Conservation (phyloP, 2,888 invertebrate genomes). For the Heliconius cydno region DNA sequence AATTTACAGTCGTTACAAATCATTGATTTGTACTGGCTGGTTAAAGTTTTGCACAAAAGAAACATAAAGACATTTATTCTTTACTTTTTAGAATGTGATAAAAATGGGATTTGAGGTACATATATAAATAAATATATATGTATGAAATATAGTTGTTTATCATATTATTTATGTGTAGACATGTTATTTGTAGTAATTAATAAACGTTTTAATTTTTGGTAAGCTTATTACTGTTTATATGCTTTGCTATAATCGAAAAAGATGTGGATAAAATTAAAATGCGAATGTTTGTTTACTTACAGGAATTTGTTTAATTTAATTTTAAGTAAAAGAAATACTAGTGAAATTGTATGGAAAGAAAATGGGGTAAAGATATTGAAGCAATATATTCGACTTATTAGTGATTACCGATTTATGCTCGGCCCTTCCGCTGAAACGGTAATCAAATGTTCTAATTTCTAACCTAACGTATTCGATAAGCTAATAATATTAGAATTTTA, state of each 20-base stretch:
- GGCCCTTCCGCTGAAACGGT: conserved; percentile 65
- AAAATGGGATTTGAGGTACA: not conserved
- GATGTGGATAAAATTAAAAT: not conserved
- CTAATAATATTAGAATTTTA: not conserved
- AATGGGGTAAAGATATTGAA: conserved; percentile 23
- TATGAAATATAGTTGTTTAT: not conserved
- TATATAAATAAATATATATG: not conserved
- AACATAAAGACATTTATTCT: not conserved
- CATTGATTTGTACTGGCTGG: not conserved
- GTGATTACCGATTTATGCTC: conserved; percentile 52
- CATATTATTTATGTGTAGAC: conserved; percentile 3
- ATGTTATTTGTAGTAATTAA: conserved; percentile 17
- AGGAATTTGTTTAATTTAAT: conserved; percentile 20
- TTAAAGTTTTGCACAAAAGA: not conserved
- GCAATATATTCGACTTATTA: conserved; percentile 42
- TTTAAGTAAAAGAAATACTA: conserved; percentile 37
- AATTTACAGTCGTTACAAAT: not conserved
- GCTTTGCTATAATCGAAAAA: not conserved
- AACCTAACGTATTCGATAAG: not conserved
- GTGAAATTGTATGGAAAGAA: conserved; percentile 35
- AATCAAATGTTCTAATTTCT: not conserved
- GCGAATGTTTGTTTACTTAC: not conserved
- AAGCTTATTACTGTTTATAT: not conserved
- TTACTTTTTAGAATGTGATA: not conserved
- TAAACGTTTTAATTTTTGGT: not conserved